Base-by-base conservation (phyloP, 2,888 invertebrate genomes). In the Junonia oenone region DNA sequence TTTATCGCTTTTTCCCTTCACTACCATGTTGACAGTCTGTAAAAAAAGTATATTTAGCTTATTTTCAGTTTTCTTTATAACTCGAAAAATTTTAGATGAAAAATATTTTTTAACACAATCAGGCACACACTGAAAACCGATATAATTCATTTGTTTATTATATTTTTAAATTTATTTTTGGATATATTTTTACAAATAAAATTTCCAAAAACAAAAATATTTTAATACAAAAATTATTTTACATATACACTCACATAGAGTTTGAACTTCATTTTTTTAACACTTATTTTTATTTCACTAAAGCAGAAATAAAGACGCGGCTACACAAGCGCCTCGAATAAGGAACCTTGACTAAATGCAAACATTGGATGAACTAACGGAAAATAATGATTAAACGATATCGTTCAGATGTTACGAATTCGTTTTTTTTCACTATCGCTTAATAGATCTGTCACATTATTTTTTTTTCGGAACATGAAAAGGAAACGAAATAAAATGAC, bases 1-100 rank as follows among this genome's bases (percentile, higher is more conserved):
- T 46, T 74, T 78, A 43, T 68, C 67, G 17, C 67, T 56, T 29
- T 63, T 63, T 4, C 71, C 70, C 57, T 70, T 76, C 8, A 69
- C 68, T 4, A 66, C 69, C 78, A 80, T 79, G 27, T 45, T 33
- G 43, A 40, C 33, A 63, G 53, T 33, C 53, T 54, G 15, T 40
- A n/a, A n/a, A n/a, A n/a, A n/a, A n/a, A n/a, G n/a, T n/a, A n/a
- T n/a, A n/a, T 17, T 8, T 9, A 11, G 2, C 2, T 37, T 35
- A 8, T 4, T 15, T 38, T 2, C 6, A 35, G n/a, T n/a, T n/a
- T n/a, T 9, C 8, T 22, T 43, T 2, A 19, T 5, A n/a, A 19
- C n/a, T 5, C 9, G n/a, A 19, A 19, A 22, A 22, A 5, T 11
- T 6, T 15, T 0, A 6, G 15, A 14, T 14, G n/a, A 19, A 8